Base-by-base conservation (phyloP, 2,797 vertebrate species). In the Spinus pinus region DNA sequence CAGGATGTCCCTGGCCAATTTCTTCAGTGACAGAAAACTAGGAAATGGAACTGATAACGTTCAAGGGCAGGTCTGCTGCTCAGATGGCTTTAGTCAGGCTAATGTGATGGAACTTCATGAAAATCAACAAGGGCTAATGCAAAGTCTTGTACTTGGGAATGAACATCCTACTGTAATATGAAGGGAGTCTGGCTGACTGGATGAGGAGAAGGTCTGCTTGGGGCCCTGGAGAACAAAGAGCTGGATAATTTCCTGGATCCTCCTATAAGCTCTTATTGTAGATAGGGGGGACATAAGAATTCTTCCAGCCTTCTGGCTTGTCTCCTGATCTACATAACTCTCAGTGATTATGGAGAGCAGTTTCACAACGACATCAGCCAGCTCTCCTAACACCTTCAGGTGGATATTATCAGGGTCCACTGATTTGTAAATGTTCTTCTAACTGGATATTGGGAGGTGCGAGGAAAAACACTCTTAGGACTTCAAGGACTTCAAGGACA, bases 351-450 rank as follows among this genome's bases (percentile, higher is more conserved):
- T 33, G 21, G 18, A 67, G 42, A 69, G 13, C 22, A 42, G 12
- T 10, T 17, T 33, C 0, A 0, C 15, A 57, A 39, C 0, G 0
- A 50, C 4, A 10, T 61, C 23, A 14, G 3, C 16, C 57, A 41
- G 14, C 12, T 50, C 30, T 54, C 18, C 46, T 61, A 30, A n/a
- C 20, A 27, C 10, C 9, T 10, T 60, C 8, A 17, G 22, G 20
- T 56, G 27, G 16, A 35, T 50, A 16, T 8, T 65, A 4, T 15
- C 5, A 12, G 24, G 23, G 10, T 14, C 8, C 30, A 23, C 30
- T 0, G 0, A 18, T 50, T 13, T 50, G 17, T 21, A 60, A 19
- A 10, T 56, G 3, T 83, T 83, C 12, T 62, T 82, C 30, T 22
- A 44, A 37, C 6, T 14, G 7, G 5, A 33, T 84, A 50, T 3